phyloP scores from a whole-genome alignment of 1,140 invertebrate species.

The Neodiprion virginianus region DNA sequence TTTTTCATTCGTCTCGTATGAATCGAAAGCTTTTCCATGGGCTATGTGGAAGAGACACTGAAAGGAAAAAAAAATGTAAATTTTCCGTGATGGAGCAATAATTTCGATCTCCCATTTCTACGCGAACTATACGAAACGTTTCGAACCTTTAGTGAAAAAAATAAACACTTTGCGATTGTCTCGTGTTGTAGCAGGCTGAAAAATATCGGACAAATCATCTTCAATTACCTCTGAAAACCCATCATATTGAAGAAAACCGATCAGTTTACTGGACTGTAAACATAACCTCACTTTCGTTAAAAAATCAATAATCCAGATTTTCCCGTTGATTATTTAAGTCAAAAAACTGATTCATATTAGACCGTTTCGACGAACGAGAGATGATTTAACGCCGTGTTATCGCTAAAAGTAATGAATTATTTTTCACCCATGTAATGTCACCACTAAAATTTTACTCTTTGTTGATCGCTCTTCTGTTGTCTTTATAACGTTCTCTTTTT shows the following conservation, averaged over 20 bases:
- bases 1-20: no score
- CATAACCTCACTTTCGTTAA: constrained; percentile 54
- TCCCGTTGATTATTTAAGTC: neutral
- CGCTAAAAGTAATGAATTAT: neutral
- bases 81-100: constrained; percentile 2
- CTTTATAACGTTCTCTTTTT: neutral
- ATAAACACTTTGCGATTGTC: no score
- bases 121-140: no score
- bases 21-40: no score
- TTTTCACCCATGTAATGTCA: neutral
- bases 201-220: no score
- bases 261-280: constrained; percentile 38
- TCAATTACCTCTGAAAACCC: no score
- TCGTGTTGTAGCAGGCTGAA: no score
- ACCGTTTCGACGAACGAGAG: neutral
- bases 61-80: neutral
- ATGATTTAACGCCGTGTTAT: neutral
- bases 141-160: no score
- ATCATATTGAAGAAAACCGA: neutral
- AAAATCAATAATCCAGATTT: constrained; percentile 58
- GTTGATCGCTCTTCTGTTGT: neutral
- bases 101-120: neutral
- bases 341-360: neutral
- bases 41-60: neutral
- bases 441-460: neutral